Conservation (phyloP, 2,888 invertebrate species). For the Dichetophora obliterata region DNA sequence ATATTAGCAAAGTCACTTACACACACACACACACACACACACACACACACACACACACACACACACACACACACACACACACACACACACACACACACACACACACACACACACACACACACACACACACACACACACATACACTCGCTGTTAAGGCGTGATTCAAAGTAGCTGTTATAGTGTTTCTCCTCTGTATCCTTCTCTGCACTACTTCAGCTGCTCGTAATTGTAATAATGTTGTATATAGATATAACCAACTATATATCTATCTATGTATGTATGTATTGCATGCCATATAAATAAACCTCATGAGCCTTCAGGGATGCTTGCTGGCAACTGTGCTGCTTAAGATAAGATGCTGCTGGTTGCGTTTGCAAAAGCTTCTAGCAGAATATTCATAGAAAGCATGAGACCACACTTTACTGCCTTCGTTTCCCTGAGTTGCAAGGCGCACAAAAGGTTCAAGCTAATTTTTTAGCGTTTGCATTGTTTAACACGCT, state of each 20-base stretch:
- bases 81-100: neutral
- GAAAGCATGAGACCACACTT: too few species aligned
- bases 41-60: neutral
- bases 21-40: neutral
- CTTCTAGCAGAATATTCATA: too few species aligned
- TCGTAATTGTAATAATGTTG: slow-evolving; percentile 21
- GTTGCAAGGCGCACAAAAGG: neutral
- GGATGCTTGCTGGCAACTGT: neutral
- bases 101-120: neutral
- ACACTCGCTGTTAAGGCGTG: too few species aligned
- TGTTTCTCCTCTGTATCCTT: neutral
- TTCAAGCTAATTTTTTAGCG: neutral
- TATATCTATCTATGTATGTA: too few species aligned
- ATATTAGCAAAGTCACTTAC: neutral
- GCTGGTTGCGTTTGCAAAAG: too few species aligned
- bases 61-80: neutral
- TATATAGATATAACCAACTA: neutral
- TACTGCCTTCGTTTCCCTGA: neutral
- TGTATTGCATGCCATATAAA: too few species aligned
- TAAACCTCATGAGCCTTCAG: slow-evolving; percentile 7
- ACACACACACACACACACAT: neutral
- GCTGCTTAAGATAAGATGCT: neutral
- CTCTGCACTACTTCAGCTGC: neutral
- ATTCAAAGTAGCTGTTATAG: neutral
- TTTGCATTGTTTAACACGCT: neutral